A percentile compares a stretch with the other conserved stretches of the same genome.
phyloP scores from a whole-genome alignment of 2,113 vertebrate species.

The Cyanocitta stelleri region DNA sequence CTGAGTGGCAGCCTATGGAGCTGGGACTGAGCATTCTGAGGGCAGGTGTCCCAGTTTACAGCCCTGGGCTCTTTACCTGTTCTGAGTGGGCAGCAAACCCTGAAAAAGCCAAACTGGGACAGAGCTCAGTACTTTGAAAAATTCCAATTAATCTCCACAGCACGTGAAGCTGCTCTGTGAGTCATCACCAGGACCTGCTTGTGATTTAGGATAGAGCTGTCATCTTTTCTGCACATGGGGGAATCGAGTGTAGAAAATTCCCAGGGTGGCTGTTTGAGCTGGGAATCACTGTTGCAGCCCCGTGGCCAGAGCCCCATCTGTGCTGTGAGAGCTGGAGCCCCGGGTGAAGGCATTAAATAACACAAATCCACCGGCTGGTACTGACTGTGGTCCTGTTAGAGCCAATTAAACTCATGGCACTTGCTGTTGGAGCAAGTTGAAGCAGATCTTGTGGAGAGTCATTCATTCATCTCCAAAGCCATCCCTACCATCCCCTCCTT shows the following conservation, averaged over 20 bases:
- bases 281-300: neutral
- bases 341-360: neutral
- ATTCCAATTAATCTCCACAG: neutral
- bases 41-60: neutral
- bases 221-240: neutral
- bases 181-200: neutral
- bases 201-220: neutral
- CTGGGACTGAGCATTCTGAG: neutral
- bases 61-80: neutral
- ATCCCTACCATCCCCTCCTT: neutral
- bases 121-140: neutral
- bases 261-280: neutral
- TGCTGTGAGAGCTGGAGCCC: neutral
- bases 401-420: neutral
- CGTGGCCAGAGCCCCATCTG: neutral
- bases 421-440: neutral
- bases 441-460: neutral
- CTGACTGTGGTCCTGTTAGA: neutral
- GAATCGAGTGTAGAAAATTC: fast-evolving
- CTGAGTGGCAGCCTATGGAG: neutral
- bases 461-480: neutral
- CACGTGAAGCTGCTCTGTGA: neutral
- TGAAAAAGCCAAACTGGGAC: neutral
- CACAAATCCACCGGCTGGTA: neutral
- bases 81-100: neutral